A percentile compares a stretch with the other conserved stretches of the same genome.
phyloP scores from a whole-genome alignment of 1,140 invertebrate species.

The Caenorhabditis latens region DNA sequence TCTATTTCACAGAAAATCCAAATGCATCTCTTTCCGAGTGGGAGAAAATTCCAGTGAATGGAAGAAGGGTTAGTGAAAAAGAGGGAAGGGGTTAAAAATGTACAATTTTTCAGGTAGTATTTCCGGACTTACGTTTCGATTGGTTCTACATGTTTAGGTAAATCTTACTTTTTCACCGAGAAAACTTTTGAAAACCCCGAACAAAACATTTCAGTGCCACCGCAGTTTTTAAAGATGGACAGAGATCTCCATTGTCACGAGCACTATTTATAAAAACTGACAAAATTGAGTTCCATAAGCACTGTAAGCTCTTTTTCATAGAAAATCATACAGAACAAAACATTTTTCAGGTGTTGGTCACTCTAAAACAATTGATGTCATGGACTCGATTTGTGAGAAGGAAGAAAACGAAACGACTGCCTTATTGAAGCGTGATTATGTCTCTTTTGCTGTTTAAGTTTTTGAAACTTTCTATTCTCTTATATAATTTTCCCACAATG shows the following conservation, averaged over 20 bases:
- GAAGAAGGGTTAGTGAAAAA: slow-evolving; percentile 62
- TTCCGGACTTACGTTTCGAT: slow-evolving; percentile 77
- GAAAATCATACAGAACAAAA: neutral
- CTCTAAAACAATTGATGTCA: slow-evolving; percentile 76
- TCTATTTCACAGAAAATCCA: slow-evolving; percentile 77
- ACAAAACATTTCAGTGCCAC: slow-evolving; percentile 68
- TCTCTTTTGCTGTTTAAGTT: slow-evolving; percentile 45
- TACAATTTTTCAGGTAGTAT: slow-evolving; percentile 66
- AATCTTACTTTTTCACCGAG: neutral
- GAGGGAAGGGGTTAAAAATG: neutral
- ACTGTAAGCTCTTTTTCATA: slow-evolving; percentile 68
- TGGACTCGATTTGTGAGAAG: slow-evolving; percentile 74
- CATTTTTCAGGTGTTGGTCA: slow-evolving; percentile 74
- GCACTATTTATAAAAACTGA: slow-evolving; percentile 77
- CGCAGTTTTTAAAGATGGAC: slow-evolving; percentile 77
- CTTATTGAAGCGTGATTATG: slow-evolving; percentile 72
- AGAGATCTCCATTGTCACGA: slow-evolving; percentile 74
- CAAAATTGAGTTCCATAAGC: slow-evolving; percentile 76
- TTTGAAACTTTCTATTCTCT: neutral
- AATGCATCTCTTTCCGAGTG: slow-evolving; percentile 72
- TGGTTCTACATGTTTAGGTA: slow-evolving; percentile 75
- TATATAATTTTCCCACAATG: too few relatives aligned
- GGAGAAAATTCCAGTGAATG: slow-evolving; percentile 75
- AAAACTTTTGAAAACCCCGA: neutral
- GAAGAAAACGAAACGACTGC: slow-evolving; percentile 71